These are phyloP conservation scores for Halotydeus destructor DNA, from an alignment of 1,140 invertebrate species.

Conservation along the genomic window DNA sequence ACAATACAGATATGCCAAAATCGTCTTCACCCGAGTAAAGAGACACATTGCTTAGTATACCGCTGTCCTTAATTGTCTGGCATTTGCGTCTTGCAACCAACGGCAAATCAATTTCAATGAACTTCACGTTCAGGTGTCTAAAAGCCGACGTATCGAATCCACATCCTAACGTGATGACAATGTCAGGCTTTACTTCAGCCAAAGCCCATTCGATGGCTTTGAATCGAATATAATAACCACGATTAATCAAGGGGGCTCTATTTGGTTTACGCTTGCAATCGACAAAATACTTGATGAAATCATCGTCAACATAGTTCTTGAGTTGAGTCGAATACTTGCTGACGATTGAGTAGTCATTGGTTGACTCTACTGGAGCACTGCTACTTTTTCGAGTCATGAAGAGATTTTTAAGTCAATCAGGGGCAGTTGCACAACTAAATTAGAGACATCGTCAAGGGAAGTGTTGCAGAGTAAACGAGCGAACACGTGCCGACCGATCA, in stretches of 20 bases:
- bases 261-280: background rate
- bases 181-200: background rate
- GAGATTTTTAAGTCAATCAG: too few relatives aligned
- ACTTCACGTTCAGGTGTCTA: background rate
- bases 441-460: too few relatives aligned
- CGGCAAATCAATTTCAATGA: slow-evolving; percentile 8
- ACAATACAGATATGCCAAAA: background rate
- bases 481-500: too few relatives aligned
- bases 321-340: slow-evolving; percentile 2
- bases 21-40: background rate
- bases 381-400: too few relatives aligned
- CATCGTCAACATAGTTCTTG: background rate
- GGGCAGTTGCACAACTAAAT: too few relatives aligned
- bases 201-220: slow-evolving; percentile 3
- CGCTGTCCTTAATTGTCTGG: background rate
- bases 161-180: slow-evolving; percentile 1
- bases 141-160: slow-evolving; percentile 8
- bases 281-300: slow-evolving; percentile 2
- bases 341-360: slow-evolving; percentile 4
- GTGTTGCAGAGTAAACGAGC: too few relatives aligned
- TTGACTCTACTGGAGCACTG: too few relatives aligned
- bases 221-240: slow-evolving; percentile 6
- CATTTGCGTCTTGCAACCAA: background rate
- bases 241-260: slow-evolving; percentile 2
- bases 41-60: background rate